These are phyloP conservation scores for Peromyscus aztecus DNA, from an alignment of 2,797 vertebrate genomes.

Conservation along the genomic window DNA sequence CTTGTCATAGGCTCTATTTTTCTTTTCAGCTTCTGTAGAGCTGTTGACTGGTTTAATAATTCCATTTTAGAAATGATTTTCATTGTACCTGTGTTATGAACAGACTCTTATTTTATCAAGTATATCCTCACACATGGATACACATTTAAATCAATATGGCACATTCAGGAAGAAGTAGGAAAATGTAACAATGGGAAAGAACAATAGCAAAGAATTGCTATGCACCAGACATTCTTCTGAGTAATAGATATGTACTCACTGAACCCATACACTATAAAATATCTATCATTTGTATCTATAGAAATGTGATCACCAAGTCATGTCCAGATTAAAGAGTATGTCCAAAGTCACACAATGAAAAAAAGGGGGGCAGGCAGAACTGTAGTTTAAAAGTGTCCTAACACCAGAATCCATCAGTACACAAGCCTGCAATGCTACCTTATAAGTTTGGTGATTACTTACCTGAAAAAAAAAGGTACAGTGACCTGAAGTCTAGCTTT, in stretches of 20 bases:
- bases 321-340: neutral
- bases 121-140: neutral
- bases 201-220: neutral
- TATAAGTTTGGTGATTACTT: neutral
- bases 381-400: neutral
- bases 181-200: neutral
- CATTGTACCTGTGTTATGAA: neutral
- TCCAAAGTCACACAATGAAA: neutral
- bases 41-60: neutral
- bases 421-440: neutral
- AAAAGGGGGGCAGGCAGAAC: neutral
- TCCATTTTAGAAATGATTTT: slow-evolving; percentile 41
- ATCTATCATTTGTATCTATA: neutral
- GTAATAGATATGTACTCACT: neutral
- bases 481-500: neutral
- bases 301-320: neutral
- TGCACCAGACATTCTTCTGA: neutral
- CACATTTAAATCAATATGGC: neutral
- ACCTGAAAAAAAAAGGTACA: neutral
- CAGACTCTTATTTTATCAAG: neutral
- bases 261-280: neutral
- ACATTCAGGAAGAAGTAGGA: neutral
- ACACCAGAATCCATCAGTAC: neutral
- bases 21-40: neutral
- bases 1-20: neutral